Conservation (phyloP, 1,140 invertebrate genomes). For the Saccostrea glomerata region DNA sequence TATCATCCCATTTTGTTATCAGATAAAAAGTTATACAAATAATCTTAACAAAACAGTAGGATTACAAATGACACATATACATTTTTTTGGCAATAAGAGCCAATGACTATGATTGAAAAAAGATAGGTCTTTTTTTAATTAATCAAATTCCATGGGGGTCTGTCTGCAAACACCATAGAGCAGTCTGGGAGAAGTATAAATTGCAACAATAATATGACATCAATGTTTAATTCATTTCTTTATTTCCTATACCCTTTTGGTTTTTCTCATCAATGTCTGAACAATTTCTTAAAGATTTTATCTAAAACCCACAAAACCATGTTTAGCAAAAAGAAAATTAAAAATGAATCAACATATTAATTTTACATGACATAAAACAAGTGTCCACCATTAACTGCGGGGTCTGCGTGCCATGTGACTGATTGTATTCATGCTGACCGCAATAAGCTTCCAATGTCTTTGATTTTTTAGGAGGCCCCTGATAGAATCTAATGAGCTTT, state of each 20-base stretch:
- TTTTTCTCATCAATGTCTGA: background rate
- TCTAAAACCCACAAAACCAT: background rate
- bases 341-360: background rate
- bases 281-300: background rate
- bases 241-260: background rate
- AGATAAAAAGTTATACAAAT: conserved; percentile 13
- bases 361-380: background rate
- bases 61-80: background rate
- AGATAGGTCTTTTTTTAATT: background rate
- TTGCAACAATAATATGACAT: background rate
- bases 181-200: no score
- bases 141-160: background rate
- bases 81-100: background rate
- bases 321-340: background rate
- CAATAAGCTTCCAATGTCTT: background rate
- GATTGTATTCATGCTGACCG: background rate
- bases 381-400: background rate
- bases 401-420: background rate
- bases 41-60: background rate
- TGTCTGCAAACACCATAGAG: background rate
- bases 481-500: conserved; percentile 38
- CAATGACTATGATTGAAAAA: background rate
- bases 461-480: background rate
- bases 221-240: background rate
- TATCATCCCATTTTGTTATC: conserved; percentile 17